These are phyloP conservation scores for Maniola hyperantus DNA, from an alignment of 2,888 invertebrate species.

Conservation along the genomic window DNA sequence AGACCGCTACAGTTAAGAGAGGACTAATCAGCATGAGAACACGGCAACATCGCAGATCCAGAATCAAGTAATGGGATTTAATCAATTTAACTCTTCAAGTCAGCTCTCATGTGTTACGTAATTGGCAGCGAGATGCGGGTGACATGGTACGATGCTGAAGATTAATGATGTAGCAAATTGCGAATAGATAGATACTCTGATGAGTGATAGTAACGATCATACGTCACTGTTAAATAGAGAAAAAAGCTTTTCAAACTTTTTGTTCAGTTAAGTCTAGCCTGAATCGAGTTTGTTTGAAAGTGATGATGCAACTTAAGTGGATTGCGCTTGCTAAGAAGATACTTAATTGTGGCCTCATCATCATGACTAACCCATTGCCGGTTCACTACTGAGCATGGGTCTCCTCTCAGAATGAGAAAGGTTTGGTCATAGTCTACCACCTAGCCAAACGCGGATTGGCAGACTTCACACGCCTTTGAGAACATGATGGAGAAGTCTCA, in stretches of 20 bases:
- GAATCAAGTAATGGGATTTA: slow-evolving; percentile 33
- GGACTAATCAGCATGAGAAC: slow-evolving; percentile 17
- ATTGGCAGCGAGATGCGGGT: slow-evolving; percentile 46
- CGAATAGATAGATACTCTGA: slow-evolving; percentile 31
- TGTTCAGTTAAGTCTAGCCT: not conserved
- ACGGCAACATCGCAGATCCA: slow-evolving; percentile 26
- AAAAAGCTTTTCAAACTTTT: not conserved
- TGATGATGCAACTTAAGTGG: not conserved
- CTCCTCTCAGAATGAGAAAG: too few species aligned
- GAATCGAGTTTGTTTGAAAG: not conserved
- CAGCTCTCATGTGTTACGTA: slow-evolving; percentile 34
- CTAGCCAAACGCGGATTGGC: too few species aligned
- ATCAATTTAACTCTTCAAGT: slow-evolving; percentile 37
- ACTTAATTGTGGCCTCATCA: not conserved
- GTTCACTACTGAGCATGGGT: too few species aligned
- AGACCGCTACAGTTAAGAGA: not conserved
- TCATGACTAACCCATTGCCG: too few species aligned
- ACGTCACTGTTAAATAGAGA: slow-evolving; percentile 6
- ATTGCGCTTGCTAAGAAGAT: not conserved
- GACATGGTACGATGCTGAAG: slow-evolving; percentile 42
- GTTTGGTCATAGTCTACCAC: too few species aligned
- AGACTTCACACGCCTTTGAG: too few species aligned
- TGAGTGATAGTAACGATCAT: slow-evolving; percentile 33
- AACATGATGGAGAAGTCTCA: too few species aligned
- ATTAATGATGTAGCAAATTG: slow-evolving; percentile 45